Evolutionary conservation across 1,140 invertebrate species (phyloP), one percentile per base, ranked within the genome.

Genomic region (Anastrepha obliqua): DNA sequence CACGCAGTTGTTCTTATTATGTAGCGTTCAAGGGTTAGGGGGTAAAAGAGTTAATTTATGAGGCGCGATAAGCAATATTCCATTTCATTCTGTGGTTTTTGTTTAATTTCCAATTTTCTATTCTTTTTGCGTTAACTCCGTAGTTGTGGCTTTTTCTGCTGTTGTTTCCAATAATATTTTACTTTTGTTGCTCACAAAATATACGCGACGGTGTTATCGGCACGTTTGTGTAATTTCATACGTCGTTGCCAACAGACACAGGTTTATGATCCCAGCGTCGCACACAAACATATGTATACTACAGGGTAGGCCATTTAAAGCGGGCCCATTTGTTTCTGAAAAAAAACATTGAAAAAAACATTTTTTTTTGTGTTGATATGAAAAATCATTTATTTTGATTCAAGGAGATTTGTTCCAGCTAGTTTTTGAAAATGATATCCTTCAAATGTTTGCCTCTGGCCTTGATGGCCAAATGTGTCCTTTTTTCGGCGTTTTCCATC

Each of bases 31-130:
- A 55, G 8, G 74, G 47, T 29, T 81, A 81, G 55, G 15, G n/a
- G 20, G 47, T 55, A 47, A 81, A 81, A 9, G 42, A 20, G 51
- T 55, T 17, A 20, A 81, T 55, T 81, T 55, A 81, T 81, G 74
- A 7, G 6, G 8, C 7, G 47, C 47, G 47, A 29, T 67, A 67
- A 67, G n/a, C 74, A n/a, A 81, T 2, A n/a, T 9, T 81, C n/a
- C 17, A 58, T 55, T 51, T 11, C 17, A 81, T 9, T 81, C 47
- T 58, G 74, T 8, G 74, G 74, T 81, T 81, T 51, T 39, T 8
- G 64, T 67, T 67, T 67, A 67, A 67, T 29, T 67, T 67, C n/a
- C n/a, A 67, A 67, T 67, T 67, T 67, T 67, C 64, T 67, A 39
- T 6, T 29, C 15, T 67, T 67, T 39, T 39, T 20, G 5, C 5